These are phyloP conservation scores for Venturia canescens DNA, from an alignment of 1,140 invertebrate genomes.

Conservation along the genomic window DNA sequence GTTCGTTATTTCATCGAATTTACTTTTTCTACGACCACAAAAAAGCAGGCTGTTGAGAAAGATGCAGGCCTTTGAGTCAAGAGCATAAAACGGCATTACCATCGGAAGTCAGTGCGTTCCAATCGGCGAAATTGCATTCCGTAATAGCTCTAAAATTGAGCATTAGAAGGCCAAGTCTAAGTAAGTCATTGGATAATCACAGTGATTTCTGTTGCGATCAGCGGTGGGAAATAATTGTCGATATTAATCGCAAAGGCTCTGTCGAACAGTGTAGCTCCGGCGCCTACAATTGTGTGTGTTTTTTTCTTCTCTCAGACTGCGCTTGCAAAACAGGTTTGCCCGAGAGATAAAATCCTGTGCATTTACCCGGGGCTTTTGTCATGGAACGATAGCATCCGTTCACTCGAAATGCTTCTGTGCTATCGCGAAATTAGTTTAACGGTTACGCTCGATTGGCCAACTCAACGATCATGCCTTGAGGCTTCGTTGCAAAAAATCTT, in stretches of 20 bases:
- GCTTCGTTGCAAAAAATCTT: not conserved
- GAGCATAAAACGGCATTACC: not conserved
- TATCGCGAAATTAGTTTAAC: constrained; percentile 33
- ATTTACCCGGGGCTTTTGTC: not conserved
- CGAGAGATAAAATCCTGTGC: constrained; percentile 18
- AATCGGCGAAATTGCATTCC: not conserved
- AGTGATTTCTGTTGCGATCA: constrained; percentile 22
- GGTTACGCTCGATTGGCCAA: constrained; percentile 16
- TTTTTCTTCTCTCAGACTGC: not conserved
- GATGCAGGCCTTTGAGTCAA: not conserved
- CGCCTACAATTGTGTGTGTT: not conserved
- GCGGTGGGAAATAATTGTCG: constrained; percentile 27
- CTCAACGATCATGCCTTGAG: not conserved
- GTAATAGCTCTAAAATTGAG: constrained; percentile 15
- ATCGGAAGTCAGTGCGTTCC: not conserved
- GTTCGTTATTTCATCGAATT: no score
- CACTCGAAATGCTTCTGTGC: constrained; percentile 10
- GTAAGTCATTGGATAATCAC: constrained; percentile 40
- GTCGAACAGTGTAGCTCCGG: not conserved
- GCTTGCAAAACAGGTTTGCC: constrained; percentile 32
- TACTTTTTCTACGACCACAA: no score
- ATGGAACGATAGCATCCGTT: not conserved
- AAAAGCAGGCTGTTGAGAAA: no score
- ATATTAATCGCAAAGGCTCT: not conserved
- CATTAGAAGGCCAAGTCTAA: constrained; percentile 31